A percentile compares a stretch with the other conserved stretches of the same genome.
These are phyloP conservation scores for Stratiolaelaps scimitus DNA, from an alignment of 1,140 invertebrate genomes.

Conservation along the genomic window DNA sequence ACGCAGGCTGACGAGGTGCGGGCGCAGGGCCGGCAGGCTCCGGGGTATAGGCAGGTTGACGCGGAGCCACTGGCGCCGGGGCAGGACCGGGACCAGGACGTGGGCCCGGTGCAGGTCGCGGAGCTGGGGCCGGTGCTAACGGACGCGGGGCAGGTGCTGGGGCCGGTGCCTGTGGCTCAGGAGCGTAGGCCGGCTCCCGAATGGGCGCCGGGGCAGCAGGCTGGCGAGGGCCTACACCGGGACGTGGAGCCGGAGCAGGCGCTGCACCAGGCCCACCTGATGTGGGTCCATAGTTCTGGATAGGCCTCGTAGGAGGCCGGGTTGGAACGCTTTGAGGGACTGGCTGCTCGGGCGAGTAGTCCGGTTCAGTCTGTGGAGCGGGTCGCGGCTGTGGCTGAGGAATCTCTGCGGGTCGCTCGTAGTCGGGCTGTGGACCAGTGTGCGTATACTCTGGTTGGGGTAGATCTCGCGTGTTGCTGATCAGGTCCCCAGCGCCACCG, in stretches of 20 bases:
- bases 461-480: not conserved
- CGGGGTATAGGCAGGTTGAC: not conserved
- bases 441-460: slow-evolving; percentile 20
- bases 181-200: not conserved
- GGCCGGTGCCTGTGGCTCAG: not conserved
- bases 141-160: not conserved
- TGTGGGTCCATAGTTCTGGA: slow-evolving; percentile 11
- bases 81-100: too few species aligned
- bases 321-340: not conserved
- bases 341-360: not conserved
- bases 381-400: slow-evolving; percentile 1
- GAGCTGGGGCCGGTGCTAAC: not conserved
- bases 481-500: slow-evolving; percentile 13
- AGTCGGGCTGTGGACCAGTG: slow-evolving; percentile 9
- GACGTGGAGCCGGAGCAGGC: not conserved
- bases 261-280: not conserved
- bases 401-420: slow-evolving; percentile 2
- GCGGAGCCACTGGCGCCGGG: not conserved
- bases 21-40: not conserved
- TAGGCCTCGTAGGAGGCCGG: not conserved
- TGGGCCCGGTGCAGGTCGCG: too few species aligned
- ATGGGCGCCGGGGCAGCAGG: not conserved
- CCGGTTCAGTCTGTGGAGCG: slow-evolving; percentile 5
- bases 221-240: too few species aligned
- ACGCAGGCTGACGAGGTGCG: not conserved